These are phyloP conservation scores for Sebastes schlegelii DNA, from an alignment of 2,113 vertebrate genomes.

Conservation along the genomic window DNA sequence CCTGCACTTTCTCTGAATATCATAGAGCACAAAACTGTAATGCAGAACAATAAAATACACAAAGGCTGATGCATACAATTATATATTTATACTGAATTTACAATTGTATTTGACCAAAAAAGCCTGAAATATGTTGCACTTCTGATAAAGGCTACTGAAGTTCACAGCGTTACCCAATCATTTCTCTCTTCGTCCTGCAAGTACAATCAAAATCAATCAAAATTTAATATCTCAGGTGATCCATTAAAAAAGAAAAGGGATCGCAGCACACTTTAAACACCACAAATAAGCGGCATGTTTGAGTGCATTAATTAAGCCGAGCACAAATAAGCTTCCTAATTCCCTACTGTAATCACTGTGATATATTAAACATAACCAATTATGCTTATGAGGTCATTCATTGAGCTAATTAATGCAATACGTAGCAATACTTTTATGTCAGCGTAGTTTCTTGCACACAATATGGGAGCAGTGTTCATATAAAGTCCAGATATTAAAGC, in stretches of 20 bases:
- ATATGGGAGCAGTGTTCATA: background rate
- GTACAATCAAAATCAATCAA: background rate
- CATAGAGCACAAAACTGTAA: background rate
- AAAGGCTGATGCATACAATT: background rate
- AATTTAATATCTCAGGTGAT: background rate
- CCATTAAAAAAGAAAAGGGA: slow-evolving; percentile 8
- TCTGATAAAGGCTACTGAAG: background rate
- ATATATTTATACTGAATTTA: background rate
- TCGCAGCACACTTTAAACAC: slow-evolving; percentile 22
- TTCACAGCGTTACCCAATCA: background rate
- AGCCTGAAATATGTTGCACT: background rate
- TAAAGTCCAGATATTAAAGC: background rate
- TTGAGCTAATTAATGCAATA: slow-evolving; percentile 57
- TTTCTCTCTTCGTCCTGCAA: background rate
- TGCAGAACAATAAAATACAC: background rate
- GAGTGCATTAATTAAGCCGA: slow-evolving; percentile 51
- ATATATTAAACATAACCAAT: slow-evolving; percentile 64
- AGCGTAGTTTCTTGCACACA: slow-evolving; percentile 14
- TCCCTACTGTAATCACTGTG: slow-evolving; percentile 56
- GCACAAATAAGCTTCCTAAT: slow-evolving; percentile 55
- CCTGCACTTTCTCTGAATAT: background rate
- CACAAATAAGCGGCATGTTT: slow-evolving; percentile 40
- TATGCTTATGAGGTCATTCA: slow-evolving; percentile 66
- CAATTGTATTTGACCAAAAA: background rate
- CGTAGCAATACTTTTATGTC: slow-evolving; percentile 37